Conservation (phyloP, 2,797 vertebrate genomes). For the Phylloscopus collybita region DNA sequence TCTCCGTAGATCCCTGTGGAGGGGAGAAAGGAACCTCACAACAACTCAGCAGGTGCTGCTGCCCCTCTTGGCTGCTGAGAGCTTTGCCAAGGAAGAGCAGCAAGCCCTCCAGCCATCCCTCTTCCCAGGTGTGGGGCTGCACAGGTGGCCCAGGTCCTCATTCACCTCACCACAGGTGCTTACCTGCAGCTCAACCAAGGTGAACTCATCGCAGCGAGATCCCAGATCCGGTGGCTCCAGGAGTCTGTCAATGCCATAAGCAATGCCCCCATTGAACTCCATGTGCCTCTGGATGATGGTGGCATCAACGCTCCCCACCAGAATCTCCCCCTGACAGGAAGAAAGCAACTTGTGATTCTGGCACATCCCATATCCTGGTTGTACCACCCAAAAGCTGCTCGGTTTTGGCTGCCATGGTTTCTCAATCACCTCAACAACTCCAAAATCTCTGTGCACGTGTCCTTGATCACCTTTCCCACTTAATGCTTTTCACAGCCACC, state of each 20-base stretch:
- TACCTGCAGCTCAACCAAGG: constrained; percentile 29
- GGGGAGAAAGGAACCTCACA: constrained; percentile 19
- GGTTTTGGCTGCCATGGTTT: background rate
- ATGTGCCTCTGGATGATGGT: constrained; percentile 84
- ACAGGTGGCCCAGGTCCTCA: background rate
- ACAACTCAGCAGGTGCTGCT: background rate
- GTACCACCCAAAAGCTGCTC: background rate
- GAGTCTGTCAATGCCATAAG: constrained; percentile 88
- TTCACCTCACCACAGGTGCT: background rate
- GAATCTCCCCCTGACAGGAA: constrained; percentile 82
- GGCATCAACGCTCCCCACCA: constrained; percentile 81
- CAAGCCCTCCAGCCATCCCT: background rate
- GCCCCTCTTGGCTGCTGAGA: background rate
- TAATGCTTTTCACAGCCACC: background rate
- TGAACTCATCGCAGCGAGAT: constrained; percentile 82
- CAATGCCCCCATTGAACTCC: constrained; percentile 85
- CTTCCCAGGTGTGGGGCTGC: background rate
- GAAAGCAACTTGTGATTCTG: background rate
- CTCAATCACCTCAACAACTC: background rate
- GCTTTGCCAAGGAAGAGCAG: background rate
- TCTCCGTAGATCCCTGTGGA: constrained; percentile 69
- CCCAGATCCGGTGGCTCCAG: constrained; percentile 91
- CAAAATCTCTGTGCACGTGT: background rate
- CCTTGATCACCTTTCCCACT: background rate
- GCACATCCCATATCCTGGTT: background rate